These are phyloP conservation scores for Cyprinella venusta DNA, from an alignment of 2,797 vertebrate genomes.

Conservation along the genomic window DNA sequence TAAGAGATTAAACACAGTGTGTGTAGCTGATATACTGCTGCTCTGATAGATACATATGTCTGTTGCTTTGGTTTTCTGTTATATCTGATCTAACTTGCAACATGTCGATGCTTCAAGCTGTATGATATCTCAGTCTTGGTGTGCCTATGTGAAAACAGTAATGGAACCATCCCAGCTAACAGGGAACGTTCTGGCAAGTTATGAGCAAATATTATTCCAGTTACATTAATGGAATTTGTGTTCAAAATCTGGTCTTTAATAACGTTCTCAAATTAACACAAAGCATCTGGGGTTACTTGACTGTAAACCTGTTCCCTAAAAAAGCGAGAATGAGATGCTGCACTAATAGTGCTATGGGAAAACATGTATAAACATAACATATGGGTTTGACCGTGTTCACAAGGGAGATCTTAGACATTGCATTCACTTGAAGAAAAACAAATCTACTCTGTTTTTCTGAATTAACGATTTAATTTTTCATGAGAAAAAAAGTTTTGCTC, in stretches of 20 bases:
- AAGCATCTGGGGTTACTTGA: too few species aligned
- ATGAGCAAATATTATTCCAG: neutral
- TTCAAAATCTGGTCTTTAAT: neutral
- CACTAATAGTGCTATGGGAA: too few species aligned
- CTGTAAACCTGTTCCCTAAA: too few species aligned
- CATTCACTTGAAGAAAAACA: too few species aligned
- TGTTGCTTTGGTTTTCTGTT: neutral
- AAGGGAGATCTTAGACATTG: too few species aligned
- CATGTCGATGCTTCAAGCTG: neutral
- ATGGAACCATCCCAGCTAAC: neutral
- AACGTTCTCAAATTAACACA: neutral
- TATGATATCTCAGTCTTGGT: neutral
- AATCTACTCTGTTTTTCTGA: too few species aligned
- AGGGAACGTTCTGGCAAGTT: neutral
- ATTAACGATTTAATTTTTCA: too few species aligned
- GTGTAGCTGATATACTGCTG: constrained; percentile 6
- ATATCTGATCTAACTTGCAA: neutral
- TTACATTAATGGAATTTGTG: neutral
- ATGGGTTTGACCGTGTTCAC: too few species aligned
- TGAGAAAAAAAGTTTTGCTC: too few species aligned
- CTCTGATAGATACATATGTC: constrained; percentile 3
- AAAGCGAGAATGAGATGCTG: too few species aligned
- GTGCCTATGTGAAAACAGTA: neutral
- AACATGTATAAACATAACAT: too few species aligned
- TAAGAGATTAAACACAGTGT: constrained; percentile 27